These are phyloP conservation scores for Polypterus senegalus DNA, from an alignment of 2,113 vertebrate species.

Conservation along the genomic window DNA sequence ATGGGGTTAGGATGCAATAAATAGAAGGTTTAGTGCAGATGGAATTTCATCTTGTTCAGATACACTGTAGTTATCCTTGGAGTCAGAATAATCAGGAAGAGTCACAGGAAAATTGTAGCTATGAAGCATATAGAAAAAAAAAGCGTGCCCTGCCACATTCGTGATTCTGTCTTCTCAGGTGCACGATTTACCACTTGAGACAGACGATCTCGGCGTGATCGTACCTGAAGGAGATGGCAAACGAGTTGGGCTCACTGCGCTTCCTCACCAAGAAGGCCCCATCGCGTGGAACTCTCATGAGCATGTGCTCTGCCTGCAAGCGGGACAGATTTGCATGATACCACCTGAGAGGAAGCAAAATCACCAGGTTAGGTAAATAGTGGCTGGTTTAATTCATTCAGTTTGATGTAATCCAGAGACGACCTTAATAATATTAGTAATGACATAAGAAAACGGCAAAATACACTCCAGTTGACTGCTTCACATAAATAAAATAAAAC, in stretches of 20 bases:
- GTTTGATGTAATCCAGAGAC: neutral
- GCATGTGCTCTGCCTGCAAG: slow-evolving; percentile 71
- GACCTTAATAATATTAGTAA: neutral
- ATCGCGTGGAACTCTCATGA: slow-evolving; percentile 68
- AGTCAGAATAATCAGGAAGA: too few relatives aligned
- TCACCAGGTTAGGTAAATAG: neutral
- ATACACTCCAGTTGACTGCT: neutral
- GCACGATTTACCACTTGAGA: too few relatives aligned
- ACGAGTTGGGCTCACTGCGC: slow-evolving; percentile 61
- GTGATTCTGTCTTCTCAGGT: too few relatives aligned
- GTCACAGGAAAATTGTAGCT: too few relatives aligned
- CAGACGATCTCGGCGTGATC: neutral
- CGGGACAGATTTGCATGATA: slow-evolving; percentile 63
- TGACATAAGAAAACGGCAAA: neutral
- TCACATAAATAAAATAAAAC: too few relatives aligned
- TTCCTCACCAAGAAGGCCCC: slow-evolving; percentile 72
- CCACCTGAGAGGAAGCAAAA: slow-evolving; percentile 45
- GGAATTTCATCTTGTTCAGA: too few relatives aligned
- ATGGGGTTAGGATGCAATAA: too few relatives aligned
- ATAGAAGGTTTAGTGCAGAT: too few relatives aligned
- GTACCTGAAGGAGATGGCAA: slow-evolving; percentile 73
- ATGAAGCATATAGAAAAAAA: too few relatives aligned
- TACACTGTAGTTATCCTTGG: too few relatives aligned
- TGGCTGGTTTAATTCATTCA: rapidly evolving
- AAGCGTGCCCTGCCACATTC: too few relatives aligned